phyloP scores from a whole-genome alignment of 1,140 invertebrate species.

The Bursaphelenchus mucronatus region DNA sequence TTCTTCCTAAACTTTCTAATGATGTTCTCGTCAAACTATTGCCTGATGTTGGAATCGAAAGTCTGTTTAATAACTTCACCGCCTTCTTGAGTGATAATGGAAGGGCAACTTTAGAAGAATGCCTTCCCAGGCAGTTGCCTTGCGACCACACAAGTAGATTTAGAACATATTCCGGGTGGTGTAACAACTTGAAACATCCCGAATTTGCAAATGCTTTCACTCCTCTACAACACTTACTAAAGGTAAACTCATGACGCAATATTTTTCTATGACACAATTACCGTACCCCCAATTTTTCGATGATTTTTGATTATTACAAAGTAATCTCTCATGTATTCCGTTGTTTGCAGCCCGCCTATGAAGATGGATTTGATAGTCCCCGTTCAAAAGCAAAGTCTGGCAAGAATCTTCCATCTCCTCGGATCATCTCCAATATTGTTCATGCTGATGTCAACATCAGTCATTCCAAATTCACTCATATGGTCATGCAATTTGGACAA shows the following conservation, averaged over 20 bases:
- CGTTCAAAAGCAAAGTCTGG: conserved; percentile 72
- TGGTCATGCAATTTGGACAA: conserved; percentile 59
- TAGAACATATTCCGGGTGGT: conserved; percentile 83
- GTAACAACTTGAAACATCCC: conserved; percentile 86
- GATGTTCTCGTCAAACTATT: conserved; percentile 33
- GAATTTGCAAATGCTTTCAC: conserved; percentile 85
- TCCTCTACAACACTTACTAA: conserved; percentile 72
- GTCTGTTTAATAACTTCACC: conserved; percentile 40
- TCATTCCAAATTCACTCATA: conserved; percentile 54
- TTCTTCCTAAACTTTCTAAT: conserved; percentile 24
- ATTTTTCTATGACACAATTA: too few species aligned
- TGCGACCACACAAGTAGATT: conserved; percentile 79
- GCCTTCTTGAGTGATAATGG: conserved; percentile 51
- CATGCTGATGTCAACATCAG: conserved; percentile 75
- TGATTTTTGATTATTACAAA: conserved; percentile 3
- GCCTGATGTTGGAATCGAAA: conserved; percentile 29
- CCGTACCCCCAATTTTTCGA: too few species aligned
- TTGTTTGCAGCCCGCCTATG: conserved; percentile 80
- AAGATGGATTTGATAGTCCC: conserved; percentile 70
- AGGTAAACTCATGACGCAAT: too few species aligned
- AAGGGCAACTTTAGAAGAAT: conserved; percentile 35
- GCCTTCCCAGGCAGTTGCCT: conserved; percentile 60
- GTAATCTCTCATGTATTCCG: conserved; percentile 80
- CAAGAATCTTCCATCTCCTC: conserved; percentile 68
- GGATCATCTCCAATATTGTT: conserved; percentile 78